phyloP scores from a whole-genome alignment of 2,888 invertebrate species.

The Lumbricus terrestris region DNA sequence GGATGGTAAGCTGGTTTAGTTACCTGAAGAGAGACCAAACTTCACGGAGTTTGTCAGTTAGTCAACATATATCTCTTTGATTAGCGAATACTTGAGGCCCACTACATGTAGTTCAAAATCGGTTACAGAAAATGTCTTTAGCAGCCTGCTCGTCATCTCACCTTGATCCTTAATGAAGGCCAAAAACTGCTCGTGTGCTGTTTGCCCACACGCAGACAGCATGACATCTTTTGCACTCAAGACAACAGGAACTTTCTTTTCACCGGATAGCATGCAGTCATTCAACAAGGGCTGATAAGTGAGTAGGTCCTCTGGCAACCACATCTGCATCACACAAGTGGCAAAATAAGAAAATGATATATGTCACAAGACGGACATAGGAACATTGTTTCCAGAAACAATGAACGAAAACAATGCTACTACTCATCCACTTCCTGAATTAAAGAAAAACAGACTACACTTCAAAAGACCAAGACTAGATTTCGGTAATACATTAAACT shows the following conservation, averaged over 20 bases:
- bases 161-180: slow-evolving; percentile 6
- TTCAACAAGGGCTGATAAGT: slow-evolving; percentile 9
- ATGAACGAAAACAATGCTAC: background rate
- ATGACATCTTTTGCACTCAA: background rate
- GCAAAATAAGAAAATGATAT: background rate
- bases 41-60: background rate
- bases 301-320: background rate
- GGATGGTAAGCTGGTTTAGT: no score
- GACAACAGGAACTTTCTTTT: background rate
- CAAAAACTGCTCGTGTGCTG: background rate
- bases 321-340: background rate
- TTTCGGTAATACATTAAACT: background rate
- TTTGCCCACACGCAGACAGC: background rate
- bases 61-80: background rate
- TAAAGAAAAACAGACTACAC: background rate
- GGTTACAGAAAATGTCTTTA: background rate
- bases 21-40: background rate
- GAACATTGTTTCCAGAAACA: background rate
- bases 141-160: background rate
- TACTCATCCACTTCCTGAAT: background rate
- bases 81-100: background rate
- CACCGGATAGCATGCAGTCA: background rate
- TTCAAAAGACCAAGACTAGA: background rate
- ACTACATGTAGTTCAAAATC: background rate
- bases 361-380: background rate